Base-by-base conservation (phyloP, 2,888 invertebrate species). In the Galeopsomyia nigrocyanea region DNA sequence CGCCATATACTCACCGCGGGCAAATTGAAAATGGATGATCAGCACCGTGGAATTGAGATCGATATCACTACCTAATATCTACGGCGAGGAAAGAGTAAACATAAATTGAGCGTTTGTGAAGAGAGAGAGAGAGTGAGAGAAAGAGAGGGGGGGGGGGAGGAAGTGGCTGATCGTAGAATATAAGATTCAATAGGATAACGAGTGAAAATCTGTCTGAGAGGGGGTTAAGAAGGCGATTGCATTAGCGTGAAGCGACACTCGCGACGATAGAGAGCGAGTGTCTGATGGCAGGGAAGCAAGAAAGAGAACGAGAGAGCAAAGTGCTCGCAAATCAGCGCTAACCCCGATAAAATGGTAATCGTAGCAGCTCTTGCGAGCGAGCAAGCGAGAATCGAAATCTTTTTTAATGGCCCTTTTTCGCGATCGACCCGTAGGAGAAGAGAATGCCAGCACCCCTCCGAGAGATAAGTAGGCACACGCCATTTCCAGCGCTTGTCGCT, bases 341-440 rank as follows among this genome's bases (percentile, higher is more conserved):
- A 39, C 77, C 79, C 76, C 82, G 82, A 82, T 83, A 82, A 83
- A 83, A 83, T 82, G 83, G 81, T 83, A 83, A 83, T 83, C 82
- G 81, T 78, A 72, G 67, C 75, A 26, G 49, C 17, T 46, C n/a
- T 39, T 14, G 5, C 57, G 5, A 7, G 6, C 6, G 47, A 22
- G 6, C 6, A 26, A 22, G 26, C 46, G 58, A 57, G 19, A 68
- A 64, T 63, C 51, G 61, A 63, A 61, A 71, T 68, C 68, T 74
- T 68, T n/a, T 77, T 75, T 77, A 73, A 72, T 73, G 71, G 70
- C 73, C 69, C 73, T 63, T 68, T 75, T 74, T 77, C 71, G 66
- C n/a, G 53, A 57, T 39, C 39, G 13, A 39, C 10, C 39, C 10
- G 39, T 10, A 61, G 22, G 22, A n/a, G n/a, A 22, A 49, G 21